phyloP scores from a whole-genome alignment of 1,140 invertebrate genomes.

The Neelides sp. region DNA sequence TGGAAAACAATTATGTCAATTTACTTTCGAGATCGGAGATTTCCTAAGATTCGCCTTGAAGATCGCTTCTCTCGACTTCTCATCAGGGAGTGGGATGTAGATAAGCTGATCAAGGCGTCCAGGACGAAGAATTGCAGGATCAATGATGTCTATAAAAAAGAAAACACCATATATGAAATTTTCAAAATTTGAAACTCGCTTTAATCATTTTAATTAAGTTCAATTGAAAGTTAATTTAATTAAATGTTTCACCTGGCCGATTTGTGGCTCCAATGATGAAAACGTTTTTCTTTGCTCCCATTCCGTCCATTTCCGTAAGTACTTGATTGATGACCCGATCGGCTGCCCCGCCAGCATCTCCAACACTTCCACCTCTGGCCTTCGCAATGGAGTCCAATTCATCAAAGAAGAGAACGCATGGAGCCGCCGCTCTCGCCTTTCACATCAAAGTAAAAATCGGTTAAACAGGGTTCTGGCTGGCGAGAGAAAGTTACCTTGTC shows the following conservation, averaged over 20 bases:
- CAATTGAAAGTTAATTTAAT: too few species aligned
- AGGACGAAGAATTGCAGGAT: constrained; percentile 94
- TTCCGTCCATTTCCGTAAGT: constrained; percentile 99
- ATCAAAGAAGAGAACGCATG: constrained; percentile 98
- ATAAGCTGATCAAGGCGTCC: constrained; percentile 98
- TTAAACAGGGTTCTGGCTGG: constrained; percentile 3
- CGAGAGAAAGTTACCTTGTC: constrained; percentile 63
- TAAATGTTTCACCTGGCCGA: constrained; percentile 42
- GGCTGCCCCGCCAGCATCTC: constrained; percentile 95
- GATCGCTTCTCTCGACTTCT: constrained; percentile 90
- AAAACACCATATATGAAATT: constrained; percentile 18
- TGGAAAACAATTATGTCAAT: too few species aligned
- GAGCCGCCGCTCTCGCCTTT: constrained; percentile 92
- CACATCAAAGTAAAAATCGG: neutral
- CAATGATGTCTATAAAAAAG: constrained; percentile 74
- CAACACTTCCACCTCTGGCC: constrained; percentile 88
- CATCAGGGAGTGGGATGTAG: constrained; percentile 91
- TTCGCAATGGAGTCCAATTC: constrained; percentile 99
- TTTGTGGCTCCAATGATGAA: constrained; percentile 99
- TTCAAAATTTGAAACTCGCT: too few species aligned
- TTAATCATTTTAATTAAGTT: too few species aligned
- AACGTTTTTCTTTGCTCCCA: constrained; percentile 99
- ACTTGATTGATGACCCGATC: constrained; percentile 99
- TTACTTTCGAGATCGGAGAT: constrained; percentile 79
- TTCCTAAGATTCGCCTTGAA: constrained; percentile 91